phyloP scores from a whole-genome alignment of 2,113 vertebrate genomes.

The Bubo blakistoni region DNA sequence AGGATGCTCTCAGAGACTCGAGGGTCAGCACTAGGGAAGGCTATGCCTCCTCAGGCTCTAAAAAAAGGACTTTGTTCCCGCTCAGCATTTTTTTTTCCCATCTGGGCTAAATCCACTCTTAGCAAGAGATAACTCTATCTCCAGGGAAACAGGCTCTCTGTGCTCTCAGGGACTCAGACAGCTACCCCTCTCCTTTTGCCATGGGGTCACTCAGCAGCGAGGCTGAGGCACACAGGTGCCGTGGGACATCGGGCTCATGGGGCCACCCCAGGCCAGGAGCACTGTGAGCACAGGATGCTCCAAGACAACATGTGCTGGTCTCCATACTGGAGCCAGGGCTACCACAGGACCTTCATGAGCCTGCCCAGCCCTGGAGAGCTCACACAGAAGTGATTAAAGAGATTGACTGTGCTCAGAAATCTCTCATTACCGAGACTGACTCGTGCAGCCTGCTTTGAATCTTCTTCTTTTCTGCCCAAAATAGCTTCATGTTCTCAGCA shows the following conservation, averaged over 20 bases:
- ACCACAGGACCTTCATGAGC: not conserved
- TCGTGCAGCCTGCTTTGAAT: conserved; percentile 39
- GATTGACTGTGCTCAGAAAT: not conserved
- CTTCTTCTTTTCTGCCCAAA: conserved; percentile 21
- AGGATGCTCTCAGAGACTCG: not conserved
- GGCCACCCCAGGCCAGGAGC: not conserved
- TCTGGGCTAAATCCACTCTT: conserved; percentile 72
- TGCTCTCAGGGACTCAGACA: conserved; percentile 50
- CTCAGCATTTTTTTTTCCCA: conserved; percentile 63
- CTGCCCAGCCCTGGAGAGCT: not conserved
- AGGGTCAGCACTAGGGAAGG: conserved; percentile 7
- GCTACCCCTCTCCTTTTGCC: conserved; percentile 54
- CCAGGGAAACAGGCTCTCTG: conserved; percentile 75
- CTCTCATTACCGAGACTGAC: conserved; percentile 24
- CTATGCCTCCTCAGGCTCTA: conserved; percentile 55
- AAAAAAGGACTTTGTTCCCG: conserved; percentile 56
- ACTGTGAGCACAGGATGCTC: not conserved
- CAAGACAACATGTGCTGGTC: not conserved
- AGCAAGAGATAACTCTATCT: conserved; percentile 74
- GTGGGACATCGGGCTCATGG: not conserved
- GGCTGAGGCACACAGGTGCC: not conserved
- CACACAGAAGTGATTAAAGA: not conserved
- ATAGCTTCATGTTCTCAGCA: conserved; percentile 46
- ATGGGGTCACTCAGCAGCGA: not conserved
- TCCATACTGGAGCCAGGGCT: not conserved